Conservation (phyloP, 2,113 vertebrate species). For the Rhineura floridana region DNA sequence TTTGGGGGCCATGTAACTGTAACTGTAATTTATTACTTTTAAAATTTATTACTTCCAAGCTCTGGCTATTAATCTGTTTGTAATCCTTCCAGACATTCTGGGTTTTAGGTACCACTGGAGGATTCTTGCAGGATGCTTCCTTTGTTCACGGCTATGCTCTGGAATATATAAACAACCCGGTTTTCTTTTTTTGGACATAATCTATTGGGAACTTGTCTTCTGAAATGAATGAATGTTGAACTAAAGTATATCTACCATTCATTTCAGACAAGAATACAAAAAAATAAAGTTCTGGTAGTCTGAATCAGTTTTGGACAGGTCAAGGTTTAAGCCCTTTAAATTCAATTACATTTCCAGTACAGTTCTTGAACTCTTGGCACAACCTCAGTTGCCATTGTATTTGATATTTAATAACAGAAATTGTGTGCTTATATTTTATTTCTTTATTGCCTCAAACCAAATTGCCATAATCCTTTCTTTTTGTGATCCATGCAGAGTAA, state of each 20-base stretch:
- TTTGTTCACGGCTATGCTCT: slow-evolving; percentile 20
- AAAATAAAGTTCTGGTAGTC: neutral
- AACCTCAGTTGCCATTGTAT: neutral
- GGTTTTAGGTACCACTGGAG: slow-evolving; percentile 13
- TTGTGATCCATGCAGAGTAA: neutral
- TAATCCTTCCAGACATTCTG: slow-evolving; percentile 17
- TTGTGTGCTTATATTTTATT: neutral
- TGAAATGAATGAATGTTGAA: slow-evolving; percentile 4
- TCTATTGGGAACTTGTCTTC: neutral
- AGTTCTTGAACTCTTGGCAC: neutral
- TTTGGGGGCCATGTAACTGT: too few species aligned
- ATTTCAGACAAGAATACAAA: neutral
- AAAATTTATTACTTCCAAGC: too few species aligned
- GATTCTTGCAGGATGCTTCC: slow-evolving; percentile 14
- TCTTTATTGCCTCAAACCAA: neutral
- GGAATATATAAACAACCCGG: neutral
- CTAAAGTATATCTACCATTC: neutral
- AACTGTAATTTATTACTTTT: too few species aligned
- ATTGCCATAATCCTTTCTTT: neutral
- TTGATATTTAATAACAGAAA: neutral
- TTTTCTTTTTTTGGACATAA: neutral
- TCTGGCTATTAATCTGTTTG: slow-evolving; percentile 28
- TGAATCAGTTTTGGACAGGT: neutral
- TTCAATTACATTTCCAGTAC: neutral
- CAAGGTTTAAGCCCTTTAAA: neutral